Base-by-base conservation (phyloP, 2,888 invertebrate species). In the Tholera decimalis region DNA sequence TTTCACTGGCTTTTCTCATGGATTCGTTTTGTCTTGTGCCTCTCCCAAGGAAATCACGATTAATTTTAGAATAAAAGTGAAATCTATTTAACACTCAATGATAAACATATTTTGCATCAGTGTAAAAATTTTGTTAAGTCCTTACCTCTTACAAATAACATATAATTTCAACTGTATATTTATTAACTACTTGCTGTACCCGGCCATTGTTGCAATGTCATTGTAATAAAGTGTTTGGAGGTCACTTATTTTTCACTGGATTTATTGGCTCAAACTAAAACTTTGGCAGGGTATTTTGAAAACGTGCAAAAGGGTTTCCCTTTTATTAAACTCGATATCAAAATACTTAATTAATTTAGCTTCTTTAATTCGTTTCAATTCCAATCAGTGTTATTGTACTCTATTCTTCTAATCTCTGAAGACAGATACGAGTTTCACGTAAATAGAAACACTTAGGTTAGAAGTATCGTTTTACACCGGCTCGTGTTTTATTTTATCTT, bases 391-490 rank as follows among this genome's bases (percentile, higher is more conserved):
- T 55, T 43, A 50, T 58, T 24, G 15, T 39, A 51, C 39, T 49
- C 30, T 37, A 43, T 28, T 28, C n/a, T 4, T 22, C 24, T 41
- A 30, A 72, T 55, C 73, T 49, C 56, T 54, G 24, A 50, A 73
- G 53, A 46, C 50, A 47, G 65, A 65, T 37, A 56, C 39, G 53
- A 77, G 53, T 35, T 20, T 43, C 33, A 46, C 56, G 59, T 73
- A 74, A 77, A 77, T 73, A 73, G 37, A 28, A 39, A 73, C 59
- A 60, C 78, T 74, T 74, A 65, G 53, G 59, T 60, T 46, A 73
- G 53, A 72, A 41, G 75, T 67, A 68, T 76, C 75, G 63, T 57
- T 63, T 75, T 78, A 73, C 75, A 74, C 49, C 20, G 22, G 13
- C 50, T 49, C 46, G 33, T 46, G 55, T 75, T 74, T 73, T 55